Conservation (phyloP, 2,888 invertebrate species). For the Cryptocephalus moraei region DNA sequence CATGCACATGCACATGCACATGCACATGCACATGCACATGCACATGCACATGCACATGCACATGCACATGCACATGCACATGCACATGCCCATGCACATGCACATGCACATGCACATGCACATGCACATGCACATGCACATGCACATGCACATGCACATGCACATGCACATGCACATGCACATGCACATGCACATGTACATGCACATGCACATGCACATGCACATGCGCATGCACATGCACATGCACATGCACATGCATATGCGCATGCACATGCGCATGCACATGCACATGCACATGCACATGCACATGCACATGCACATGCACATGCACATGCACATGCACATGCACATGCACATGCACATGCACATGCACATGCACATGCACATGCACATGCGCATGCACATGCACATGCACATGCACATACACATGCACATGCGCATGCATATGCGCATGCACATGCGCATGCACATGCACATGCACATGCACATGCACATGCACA, state of each 20-base stretch:
- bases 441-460: conserved; percentile 1
- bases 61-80: conserved; percentile 2
- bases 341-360: conserved; percentile 2
- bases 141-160: conserved; percentile 2
- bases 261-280: conserved; percentile 1
- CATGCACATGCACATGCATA: conserved; percentile 2
- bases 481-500: neutral
- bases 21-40: conserved; percentile 2
- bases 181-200: conserved; percentile 2
- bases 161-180: conserved; percentile 2
- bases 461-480: conserved; percentile 2
- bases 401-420: conserved; percentile 2
- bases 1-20: no score
- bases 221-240: conserved; percentile 2
- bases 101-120: conserved; percentile 2
- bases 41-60: conserved; percentile 2
- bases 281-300: conserved; percentile 2
- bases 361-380: conserved; percentile 2
- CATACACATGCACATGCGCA: conserved; percentile 2
- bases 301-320: conserved; percentile 2
- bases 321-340: conserved; percentile 2
- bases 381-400: conserved; percentile 2
- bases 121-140: conserved; percentile 2
- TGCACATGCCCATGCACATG: no score
- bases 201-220: conserved; percentile 2